These are phyloP conservation scores for Plectrocnemia conspersa DNA, from an alignment of 1,140 invertebrate genomes.

Conservation along the genomic window DNA sequence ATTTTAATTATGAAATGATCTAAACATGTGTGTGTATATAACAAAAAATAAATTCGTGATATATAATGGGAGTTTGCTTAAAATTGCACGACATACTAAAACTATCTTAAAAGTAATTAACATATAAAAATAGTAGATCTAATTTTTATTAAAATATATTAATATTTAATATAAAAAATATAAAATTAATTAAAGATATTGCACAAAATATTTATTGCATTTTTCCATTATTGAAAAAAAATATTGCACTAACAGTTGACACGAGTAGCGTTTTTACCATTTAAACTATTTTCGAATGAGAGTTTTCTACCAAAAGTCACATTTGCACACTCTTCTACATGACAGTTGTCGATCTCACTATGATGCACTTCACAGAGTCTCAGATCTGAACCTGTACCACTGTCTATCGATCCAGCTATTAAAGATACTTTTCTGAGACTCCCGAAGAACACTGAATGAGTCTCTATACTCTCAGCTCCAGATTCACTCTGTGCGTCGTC, in stretches of 20 bases:
- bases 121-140: neutral
- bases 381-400: slow-evolving; percentile 25
- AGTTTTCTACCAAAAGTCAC: neutral
- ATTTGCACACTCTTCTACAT: slow-evolving; percentile 7
- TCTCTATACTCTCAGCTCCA: slow-evolving; percentile 76
- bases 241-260: slow-evolving; percentile 21
- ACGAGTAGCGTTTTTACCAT: slow-evolving; percentile 2
- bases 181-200: slow-evolving; percentile 13
- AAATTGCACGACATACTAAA: slow-evolving; percentile 34
- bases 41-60: neutral
- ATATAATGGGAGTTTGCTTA: slow-evolving; percentile 15
- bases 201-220: slow-evolving; percentile 25
- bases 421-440: slow-evolving; percentile 52
- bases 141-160: no score
- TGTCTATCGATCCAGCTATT: slow-evolving; percentile 27
- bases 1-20: neutral
- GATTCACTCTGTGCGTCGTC: slow-evolving; percentile 74
- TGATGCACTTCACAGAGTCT: slow-evolving; percentile 1
- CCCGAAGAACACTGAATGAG: slow-evolving; percentile 76
- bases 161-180: neutral
- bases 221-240: slow-evolving; percentile 21
- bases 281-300: neutral
- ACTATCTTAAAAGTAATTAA: slow-evolving; percentile 1
- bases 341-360: slow-evolving; percentile 1
- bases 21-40: neutral